phyloP scores from a whole-genome alignment of 1,140 invertebrate genomes.

The Rhagoletis pomonella region DNA sequence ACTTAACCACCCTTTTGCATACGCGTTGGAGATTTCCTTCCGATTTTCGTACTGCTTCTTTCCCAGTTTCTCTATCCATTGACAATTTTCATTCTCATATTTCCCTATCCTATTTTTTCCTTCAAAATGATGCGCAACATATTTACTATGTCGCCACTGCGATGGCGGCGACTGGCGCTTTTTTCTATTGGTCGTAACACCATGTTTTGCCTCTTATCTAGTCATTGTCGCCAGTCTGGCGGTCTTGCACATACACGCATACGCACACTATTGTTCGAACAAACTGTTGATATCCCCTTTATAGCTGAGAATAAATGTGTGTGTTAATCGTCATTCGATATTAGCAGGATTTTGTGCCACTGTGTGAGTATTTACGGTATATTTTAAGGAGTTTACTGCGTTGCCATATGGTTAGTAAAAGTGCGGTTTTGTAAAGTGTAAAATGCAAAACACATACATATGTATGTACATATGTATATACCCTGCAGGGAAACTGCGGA shows the following conservation, averaged over 20 bases:
- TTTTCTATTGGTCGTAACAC: background rate
- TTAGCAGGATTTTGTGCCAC: background rate
- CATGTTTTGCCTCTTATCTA: background rate
- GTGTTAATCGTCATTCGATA: background rate
- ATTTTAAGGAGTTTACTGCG: slow-evolving; percentile 72
- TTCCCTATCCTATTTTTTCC: background rate
- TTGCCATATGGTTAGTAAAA: slow-evolving; percentile 66
- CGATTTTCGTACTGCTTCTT: background rate
- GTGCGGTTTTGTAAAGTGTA: slow-evolving; percentile 17
- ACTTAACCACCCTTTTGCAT: background rate
- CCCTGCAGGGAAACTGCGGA: too few relatives aligned
- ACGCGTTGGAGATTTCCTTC: background rate
- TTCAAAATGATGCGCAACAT: background rate
- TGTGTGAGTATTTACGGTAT: slow-evolving; percentile 60
- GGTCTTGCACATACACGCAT: background rate
- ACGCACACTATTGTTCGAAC: background rate
- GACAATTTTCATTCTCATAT: background rate
- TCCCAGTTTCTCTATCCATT: background rate
- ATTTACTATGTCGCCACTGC: background rate
- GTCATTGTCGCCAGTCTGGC: slow-evolving; percentile 40
- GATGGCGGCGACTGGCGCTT: background rate
- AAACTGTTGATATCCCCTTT: slow-evolving; percentile 60
- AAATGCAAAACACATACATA: background rate
- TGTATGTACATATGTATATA: background rate
- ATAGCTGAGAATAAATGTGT: background rate